Evolutionary conservation across 2,113 vertebrate genomes (phyloP).

Genomic region (Corapipo altera): DNA sequence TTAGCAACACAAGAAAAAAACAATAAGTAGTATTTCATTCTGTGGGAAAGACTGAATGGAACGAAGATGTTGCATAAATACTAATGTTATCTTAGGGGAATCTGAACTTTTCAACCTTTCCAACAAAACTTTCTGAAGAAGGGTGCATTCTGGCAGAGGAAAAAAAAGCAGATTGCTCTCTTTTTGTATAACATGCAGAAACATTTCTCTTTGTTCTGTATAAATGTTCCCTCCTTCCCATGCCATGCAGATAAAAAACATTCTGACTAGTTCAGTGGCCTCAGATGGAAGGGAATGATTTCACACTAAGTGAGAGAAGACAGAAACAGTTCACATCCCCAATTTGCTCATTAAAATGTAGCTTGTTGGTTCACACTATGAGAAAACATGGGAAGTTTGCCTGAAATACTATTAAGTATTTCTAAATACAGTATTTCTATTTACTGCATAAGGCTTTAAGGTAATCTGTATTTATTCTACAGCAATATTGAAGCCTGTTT

Average conservation of each 20-base stretch:
- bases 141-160: not conserved
- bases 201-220: not conserved
- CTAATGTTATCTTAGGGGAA: not conserved
- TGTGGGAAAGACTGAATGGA: not conserved
- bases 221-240: not conserved
- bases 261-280: not conserved
- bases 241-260: not conserved
- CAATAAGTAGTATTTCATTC: not conserved
- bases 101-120: not conserved
- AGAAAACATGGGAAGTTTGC: not conserved
- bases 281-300: not conserved
- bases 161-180: not conserved
- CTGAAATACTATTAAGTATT: not conserved
- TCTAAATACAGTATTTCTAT: not conserved
- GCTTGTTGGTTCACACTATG: not conserved
- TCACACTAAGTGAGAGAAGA: not conserved
- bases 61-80: not conserved
- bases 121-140: not conserved
- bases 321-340: not conserved
- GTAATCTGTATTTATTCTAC: not conserved
- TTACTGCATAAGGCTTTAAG: not conserved
- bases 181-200: not conserved
- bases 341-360: not conserved
- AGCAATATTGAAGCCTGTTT: not conserved
- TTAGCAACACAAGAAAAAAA: not conserved